Base-by-base conservation (phyloP, 2,888 invertebrate genomes). In the Cheilosia variabilis region DNA sequence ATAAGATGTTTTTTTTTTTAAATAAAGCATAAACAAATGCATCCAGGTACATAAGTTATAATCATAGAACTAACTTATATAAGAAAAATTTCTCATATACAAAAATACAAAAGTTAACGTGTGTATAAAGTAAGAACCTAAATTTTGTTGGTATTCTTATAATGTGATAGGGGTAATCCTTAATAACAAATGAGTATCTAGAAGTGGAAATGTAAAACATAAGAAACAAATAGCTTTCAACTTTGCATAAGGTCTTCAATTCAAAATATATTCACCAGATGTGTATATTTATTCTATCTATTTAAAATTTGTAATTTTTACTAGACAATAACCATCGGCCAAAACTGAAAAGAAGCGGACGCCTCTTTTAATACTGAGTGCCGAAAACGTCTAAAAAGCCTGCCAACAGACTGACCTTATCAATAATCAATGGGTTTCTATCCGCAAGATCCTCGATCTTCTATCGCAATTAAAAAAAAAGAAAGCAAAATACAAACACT, bases 11-110 rank as follows among this genome's bases (percentile, higher is more conserved):
- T 65, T 27, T 62, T 27, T 47, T 7, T 62, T n/a, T 55, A 77
- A 72, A 47, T 55, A 76, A 81, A 76, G 69, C 60, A 62, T 52
- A 79, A 66, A 72, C 71, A 53, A 77, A 65, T 77, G 63, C 65
- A 76, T 71, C 53, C 83, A 83, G 78, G 83, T 83, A 83, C 83
- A 73, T 37, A 71, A 63, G 63, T 57, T 7, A 34, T 62, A 55
- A 47, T 55, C 41, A 47, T 71, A 71, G 47, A 62, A 77, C 68
- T 68, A 77, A 66, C 63, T 63, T 73, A 73, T 63, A 63, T 55
- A 34, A 62, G 43, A 53, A 9, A 34, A 17, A 55, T 43, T 34
- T 57, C 53, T 55, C 55, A 34, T n/a, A 57, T n/a, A 53, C 37
- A 72, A 62, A 52, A 27, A 24, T 19, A 15, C 52, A 52, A 24